Evolutionary conservation across 1,140 invertebrate genomes (phyloP), one percentile per base, ranked within the genome.

Genomic region (Chironomus striatipennis): DNA sequence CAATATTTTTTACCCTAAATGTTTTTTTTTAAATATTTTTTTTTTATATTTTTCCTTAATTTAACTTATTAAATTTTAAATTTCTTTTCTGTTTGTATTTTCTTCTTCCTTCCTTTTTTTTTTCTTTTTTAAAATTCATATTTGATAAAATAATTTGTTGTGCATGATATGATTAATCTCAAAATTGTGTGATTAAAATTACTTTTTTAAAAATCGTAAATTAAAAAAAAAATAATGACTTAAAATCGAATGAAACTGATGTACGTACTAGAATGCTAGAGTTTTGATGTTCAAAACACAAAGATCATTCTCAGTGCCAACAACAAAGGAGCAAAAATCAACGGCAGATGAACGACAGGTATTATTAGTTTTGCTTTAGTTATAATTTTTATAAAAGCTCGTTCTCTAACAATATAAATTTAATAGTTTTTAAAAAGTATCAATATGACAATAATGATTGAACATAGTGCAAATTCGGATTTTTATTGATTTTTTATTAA

Each of bases 281-380:
- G 91, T 92, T 86, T 88, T 92, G 18, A 18, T 67, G 83, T 93
- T 95, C 84, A 94, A 93, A 87, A 94, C 93, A 77, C 93, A 95
- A 83, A 87, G 94, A 79, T 95, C 93, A 74, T 94, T 93, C 82
- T 95, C 93, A 77, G 92, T 96, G 83, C 94, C 94, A 73, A 93
- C 91, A n/a, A 86, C 89, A 21, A 90, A 91, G 85, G 88, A 87
- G 85, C 85, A 85, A 83, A 87, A 88, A 80, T 81, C 82, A 83
- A 77, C 85, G 79, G 78, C 81, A 82, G 76, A 86, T 84, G 77
- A 84, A 84, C 83, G 85, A 85, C 83, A 82, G 81, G 79, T 80
- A 81, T 77, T 73, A 75, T 76, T 17, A 67, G 18, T 76, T 64
- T 73, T 75, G 65, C 42, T 73, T 20, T 65, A 73, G 74, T 18